phyloP scores from a whole-genome alignment of 2,113 vertebrate genomes.

The Cephalopholis sonnerati region DNA sequence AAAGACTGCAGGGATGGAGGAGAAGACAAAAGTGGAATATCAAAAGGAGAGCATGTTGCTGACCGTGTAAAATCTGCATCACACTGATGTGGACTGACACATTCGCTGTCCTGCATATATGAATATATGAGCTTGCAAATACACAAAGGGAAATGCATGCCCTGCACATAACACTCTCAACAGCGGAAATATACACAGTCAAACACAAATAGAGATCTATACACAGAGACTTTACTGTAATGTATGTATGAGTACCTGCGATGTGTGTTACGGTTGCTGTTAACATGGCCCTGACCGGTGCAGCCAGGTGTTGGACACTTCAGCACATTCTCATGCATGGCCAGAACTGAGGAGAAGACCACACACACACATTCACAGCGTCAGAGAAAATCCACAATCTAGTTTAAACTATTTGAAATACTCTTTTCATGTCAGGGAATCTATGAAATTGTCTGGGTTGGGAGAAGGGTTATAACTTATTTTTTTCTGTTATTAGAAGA shows the following conservation, averaged over 20 bases:
- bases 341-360: conserved; percentile 88
- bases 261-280: conserved; percentile 99
- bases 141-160: neutral
- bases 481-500: neutral
- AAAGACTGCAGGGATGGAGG: conserved; percentile 86
- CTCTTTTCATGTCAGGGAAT: neutral
- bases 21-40: conserved; percentile 19
- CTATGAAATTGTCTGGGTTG: neutral
- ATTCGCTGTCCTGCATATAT: conserved; percentile 47
- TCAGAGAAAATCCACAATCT: neutral
- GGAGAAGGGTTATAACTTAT: neutral
- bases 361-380: neutral
- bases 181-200: neutral
- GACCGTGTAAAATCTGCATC: conserved; percentile 46
- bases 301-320: conserved; percentile 99
- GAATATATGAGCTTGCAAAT: conserved; percentile 44
- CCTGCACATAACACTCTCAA: neutral
- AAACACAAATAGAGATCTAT: neutral
- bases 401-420: neutral
- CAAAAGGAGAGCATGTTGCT: conserved; percentile 43
- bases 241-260: conserved; percentile 88
- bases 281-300: conserved; percentile 98
- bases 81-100: conserved; percentile 59
- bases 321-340: conserved; percentile 99
- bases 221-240: neutral